These are phyloP conservation scores for Rhogogaster chlorosoma DNA, from an alignment of 2,888 invertebrate species.

Conservation along the genomic window DNA sequence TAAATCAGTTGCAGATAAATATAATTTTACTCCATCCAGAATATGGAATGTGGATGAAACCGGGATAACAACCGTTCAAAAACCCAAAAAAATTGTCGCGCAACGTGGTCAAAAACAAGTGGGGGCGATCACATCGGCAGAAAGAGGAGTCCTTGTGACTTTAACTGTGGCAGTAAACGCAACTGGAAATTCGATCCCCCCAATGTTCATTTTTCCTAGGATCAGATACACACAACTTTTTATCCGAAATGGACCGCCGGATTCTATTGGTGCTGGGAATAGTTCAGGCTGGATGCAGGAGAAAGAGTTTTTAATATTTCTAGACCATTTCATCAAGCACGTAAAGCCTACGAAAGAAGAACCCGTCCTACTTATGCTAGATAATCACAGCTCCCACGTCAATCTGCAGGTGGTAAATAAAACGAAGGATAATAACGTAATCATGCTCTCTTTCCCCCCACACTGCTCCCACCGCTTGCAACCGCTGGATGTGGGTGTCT, in stretches of 20 bases:
- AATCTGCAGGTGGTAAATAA: conserved; percentile 59
- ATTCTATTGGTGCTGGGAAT: conserved; percentile 66
- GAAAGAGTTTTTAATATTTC: conserved; percentile 63
- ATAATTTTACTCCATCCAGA: conserved; percentile 46
- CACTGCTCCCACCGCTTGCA: conserved; percentile 71
- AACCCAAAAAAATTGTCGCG: conserved; percentile 25
- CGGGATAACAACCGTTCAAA: conserved; percentile 23
- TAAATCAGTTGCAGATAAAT: conserved; percentile 47
- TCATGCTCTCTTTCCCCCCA: conserved; percentile 69
- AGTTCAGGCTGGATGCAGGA: conserved; percentile 68
- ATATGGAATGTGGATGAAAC: conserved; percentile 55
- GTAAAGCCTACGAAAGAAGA: conserved; percentile 57
- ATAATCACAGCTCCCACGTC: conserved; percentile 61
- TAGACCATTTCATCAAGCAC: conserved; percentile 67
- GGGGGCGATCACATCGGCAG: conserved; percentile 51
- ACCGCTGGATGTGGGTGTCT: conserved; percentile 66
- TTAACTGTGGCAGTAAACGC: conserved; percentile 59
- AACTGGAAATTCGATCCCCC: conserved; percentile 60
- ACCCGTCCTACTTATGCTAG: conserved; percentile 58
- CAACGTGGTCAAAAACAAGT: conserved; percentile 43
- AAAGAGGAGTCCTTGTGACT: conserved; percentile 58
- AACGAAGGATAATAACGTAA: conserved; percentile 67
- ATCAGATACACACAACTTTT: conserved; percentile 61
- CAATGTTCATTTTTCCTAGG: conserved; percentile 67
- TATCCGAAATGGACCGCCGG: conserved; percentile 64